A percentile compares a stretch with the other conserved stretches of the same genome.
Evolutionary conservation across 2,113 vertebrate genomes (phyloP).

Genomic region (Hemicordylus capensis): DNA sequence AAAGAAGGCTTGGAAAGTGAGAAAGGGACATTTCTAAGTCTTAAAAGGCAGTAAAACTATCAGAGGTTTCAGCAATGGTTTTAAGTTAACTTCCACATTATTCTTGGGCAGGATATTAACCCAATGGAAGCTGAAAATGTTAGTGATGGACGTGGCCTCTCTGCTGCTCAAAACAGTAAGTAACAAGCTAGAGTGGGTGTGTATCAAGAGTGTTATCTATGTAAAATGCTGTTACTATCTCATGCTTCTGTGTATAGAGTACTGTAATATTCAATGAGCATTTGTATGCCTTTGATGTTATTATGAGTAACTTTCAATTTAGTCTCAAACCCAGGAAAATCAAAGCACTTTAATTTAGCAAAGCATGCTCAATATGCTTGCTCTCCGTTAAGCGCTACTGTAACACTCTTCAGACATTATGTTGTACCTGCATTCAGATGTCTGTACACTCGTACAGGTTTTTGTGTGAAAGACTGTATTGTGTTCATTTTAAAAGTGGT

Average conservation of each 20-base stretch:
- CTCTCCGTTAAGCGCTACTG: too few species aligned
- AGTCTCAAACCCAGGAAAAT: background rate
- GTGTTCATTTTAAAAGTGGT: too few species aligned
- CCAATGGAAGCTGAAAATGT: background rate
- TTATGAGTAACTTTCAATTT: background rate
- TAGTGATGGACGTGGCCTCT: conserved; percentile 1
- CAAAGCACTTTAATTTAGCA: background rate
- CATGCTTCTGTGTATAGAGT: background rate
- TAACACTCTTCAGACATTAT: too few species aligned
- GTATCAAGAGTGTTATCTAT: conserved; percentile 1
- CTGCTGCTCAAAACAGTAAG: conserved; percentile 33
- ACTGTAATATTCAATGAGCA: background rate
- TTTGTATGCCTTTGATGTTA: background rate
- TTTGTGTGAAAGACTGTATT: too few species aligned
- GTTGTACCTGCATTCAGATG: too few species aligned
- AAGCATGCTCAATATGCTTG: too few species aligned
- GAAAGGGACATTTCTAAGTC: background rate
- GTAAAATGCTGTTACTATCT: conserved; percentile 14
- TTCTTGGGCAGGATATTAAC: background rate
- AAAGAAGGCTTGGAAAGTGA: background rate
- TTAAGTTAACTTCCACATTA: background rate
- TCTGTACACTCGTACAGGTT: too few species aligned
- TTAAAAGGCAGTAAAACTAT: background rate
- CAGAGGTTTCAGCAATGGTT: background rate
- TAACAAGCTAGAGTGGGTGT: background rate